Conservation (phyloP, 2,113 vertebrate genomes). For the Vidua chalybeata region DNA sequence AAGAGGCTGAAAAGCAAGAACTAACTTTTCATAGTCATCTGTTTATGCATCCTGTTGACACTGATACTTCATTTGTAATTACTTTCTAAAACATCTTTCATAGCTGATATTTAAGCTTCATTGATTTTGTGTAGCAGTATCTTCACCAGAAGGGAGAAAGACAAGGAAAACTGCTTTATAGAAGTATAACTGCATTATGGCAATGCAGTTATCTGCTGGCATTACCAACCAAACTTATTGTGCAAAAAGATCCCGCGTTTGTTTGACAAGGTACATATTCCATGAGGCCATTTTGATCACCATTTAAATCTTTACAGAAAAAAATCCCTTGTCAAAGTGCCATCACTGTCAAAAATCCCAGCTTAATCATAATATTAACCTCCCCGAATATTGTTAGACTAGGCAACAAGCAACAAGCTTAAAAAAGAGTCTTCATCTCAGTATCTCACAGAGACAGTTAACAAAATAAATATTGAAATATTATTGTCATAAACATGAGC, state of each 20-base stretch:
- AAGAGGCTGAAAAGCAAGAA: not conserved
- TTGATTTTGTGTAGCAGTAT: not conserved
- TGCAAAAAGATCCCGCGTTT: not conserved
- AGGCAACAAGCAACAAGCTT: not conserved
- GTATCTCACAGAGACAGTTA: not conserved
- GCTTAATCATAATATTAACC: not conserved
- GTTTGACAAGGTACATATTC: not conserved
- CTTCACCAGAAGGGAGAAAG: not conserved
- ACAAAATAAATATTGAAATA: not conserved
- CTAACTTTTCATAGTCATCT: not conserved
- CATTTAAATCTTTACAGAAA: not conserved
- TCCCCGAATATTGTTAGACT: not conserved
- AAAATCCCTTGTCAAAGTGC: not conserved
- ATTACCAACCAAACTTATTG: not conserved
- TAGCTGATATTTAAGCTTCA: not conserved
- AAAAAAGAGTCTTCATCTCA: fast-evolving
- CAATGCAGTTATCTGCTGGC: not conserved
- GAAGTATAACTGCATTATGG: not conserved
- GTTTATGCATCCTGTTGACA: not conserved
- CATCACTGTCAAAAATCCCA: not conserved
- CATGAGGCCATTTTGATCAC: not conserved
- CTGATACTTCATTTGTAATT: not conserved
- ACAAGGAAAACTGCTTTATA: not conserved
- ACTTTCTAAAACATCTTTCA: not conserved
- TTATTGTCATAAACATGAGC: not conserved